Evolutionary conservation across 2,888 invertebrate species (phyloP).

Genomic region (Plebejus argus): DNA sequence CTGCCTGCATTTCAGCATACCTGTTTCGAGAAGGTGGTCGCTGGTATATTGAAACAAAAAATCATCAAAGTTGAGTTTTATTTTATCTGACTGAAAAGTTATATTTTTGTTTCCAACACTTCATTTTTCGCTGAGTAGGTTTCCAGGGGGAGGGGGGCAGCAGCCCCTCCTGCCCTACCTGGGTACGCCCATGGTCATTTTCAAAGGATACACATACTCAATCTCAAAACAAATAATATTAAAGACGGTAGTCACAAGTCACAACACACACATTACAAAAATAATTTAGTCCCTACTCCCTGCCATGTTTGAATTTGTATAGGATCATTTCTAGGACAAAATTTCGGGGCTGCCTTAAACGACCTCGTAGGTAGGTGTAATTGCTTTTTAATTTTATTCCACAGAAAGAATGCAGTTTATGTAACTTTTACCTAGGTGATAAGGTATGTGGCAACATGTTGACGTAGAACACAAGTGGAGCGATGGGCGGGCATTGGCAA

Average conservation of each 20-base stretch:
- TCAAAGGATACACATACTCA: background rate
- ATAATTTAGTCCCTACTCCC: background rate
- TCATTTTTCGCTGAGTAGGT: no score
- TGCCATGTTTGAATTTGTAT: background rate
- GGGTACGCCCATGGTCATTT: no score
- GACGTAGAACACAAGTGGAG: background rate
- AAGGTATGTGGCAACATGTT: background rate
- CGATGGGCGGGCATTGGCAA: background rate
- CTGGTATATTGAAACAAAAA: no score
- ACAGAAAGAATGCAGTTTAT: background rate
- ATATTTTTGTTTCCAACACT: no score
- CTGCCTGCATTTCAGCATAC: no score
- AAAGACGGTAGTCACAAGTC: background rate
- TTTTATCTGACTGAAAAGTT: no score
- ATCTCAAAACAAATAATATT: background rate
- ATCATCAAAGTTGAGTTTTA: no score
- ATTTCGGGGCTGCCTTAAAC: background rate
- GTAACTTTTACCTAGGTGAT: background rate
- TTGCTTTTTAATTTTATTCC: background rate
- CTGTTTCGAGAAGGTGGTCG: no score
- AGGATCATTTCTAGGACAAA: background rate
- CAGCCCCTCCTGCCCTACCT: no score
- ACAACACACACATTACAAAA: background rate
- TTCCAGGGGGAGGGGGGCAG: no score
- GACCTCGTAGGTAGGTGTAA: background rate